Base-by-base conservation (phyloP, 2,888 invertebrate genomes). In the Graphium colonna region DNA sequence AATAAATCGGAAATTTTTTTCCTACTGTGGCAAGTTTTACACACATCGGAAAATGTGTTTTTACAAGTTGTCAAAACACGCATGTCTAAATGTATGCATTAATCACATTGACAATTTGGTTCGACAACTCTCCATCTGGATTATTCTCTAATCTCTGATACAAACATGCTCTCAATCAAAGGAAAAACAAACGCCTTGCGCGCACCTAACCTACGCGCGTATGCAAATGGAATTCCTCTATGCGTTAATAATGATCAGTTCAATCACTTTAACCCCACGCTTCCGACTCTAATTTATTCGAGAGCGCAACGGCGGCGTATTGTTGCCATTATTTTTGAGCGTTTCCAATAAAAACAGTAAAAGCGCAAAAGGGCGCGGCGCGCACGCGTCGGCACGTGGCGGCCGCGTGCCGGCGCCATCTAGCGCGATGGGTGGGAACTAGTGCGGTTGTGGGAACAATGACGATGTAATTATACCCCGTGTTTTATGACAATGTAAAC, bases 221-320 rank as follows among this genome's bases (percentile, higher is more conserved):
- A 28, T 1, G 40, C 45, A 45, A 51, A 44, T 56, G 42, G 50
- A 59, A 58, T 55, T 60, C 56, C 48, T 39, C 49, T 67, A 72
- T 76, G 71, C 71, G 70, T 75, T 69, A 77, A 69, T 85, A 86
- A 86, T 83, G 80, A 81, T 67, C 70, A 73, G 86, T 85, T 87
- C 86, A 88, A 87, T 86, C 78, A 79, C 79, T 84, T 87, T 84
- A 85, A 84, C 88, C 88, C 83, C 71, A 68, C 68, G 72, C 62
- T 68, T 66, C 69, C 73, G 77, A 66, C 73, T 79, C 79, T 81
- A 86, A 84, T 86, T 84, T 88, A 80, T 79, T 79, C 76, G 73
- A 80, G 79, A 82, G 77, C 65, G 73, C 67, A 71, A 73, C 75
- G 79, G 81, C 79, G 67, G 66, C 76, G 57, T 57, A 75, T 81